Percentiles rank a stretch among this genome's conserved stretches.
phyloP scores from a whole-genome alignment of 2,888 invertebrate species.

The Choristoneura rosaceana region DNA sequence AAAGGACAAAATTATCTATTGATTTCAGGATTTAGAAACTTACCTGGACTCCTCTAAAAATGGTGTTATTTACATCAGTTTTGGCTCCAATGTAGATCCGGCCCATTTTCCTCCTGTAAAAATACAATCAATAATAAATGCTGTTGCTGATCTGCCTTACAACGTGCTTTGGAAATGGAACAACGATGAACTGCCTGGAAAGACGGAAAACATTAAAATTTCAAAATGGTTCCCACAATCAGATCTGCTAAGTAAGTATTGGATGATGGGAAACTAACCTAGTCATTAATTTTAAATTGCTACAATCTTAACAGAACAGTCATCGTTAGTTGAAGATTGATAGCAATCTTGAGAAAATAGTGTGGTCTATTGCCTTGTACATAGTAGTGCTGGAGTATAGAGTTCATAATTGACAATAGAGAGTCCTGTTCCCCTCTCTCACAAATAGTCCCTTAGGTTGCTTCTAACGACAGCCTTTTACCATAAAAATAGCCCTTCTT shows the following conservation, averaged over 20 bases:
- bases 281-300: no score
- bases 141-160: not conserved
- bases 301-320: no score
- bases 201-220: not conserved
- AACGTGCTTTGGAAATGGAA: conserved; percentile 3
- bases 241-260: not conserved
- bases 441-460: no score
- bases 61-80: conserved; percentile 66
- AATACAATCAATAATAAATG: conserved; percentile 1
- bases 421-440: no score
- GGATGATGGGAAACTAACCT: not conserved
- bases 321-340: no score
- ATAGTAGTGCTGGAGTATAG: no score
- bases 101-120: not conserved
- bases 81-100: conserved; percentile 51
- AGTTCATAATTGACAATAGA: no score
- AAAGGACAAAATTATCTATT: not conserved
- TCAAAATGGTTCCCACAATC: conserved; percentile 9
- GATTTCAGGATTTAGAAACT: conserved; percentile 54
- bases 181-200: not conserved
- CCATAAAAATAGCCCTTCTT: no score
- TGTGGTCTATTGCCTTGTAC: no score
- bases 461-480: no score
- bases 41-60: conserved; percentile 58
- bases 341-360: no score